Evolutionary conservation across 23 tunicate genomes (phyloP), one percentile per base, ranked within the genome.

Genomic region (Halocynthia aurantium): DNA sequence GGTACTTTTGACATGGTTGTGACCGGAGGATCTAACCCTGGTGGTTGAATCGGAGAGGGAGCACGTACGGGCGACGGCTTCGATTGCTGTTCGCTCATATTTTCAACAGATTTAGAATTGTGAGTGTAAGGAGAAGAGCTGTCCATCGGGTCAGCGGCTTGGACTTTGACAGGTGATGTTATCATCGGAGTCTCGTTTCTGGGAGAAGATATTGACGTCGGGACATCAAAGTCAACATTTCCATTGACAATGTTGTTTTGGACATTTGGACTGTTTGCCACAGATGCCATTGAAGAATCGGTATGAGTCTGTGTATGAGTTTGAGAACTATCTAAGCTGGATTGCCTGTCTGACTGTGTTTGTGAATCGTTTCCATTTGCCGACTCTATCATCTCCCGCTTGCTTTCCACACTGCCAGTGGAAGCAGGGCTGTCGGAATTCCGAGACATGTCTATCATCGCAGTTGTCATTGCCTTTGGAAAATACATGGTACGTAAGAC

Each of bases 141-240:
- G 8, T 74, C 78, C 78, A 74, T 74, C 13, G 78, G 64, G 63
- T 52, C 62, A 52, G 78, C 0, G 10, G 78, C 11, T 7, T 22
- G n/a, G 7, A 82, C 53, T 62, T 84, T 76, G 68, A 62, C 52
- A 15, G 96, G 85, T n/a, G 96, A 89, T 22, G 96, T 89, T 60
- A 89, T 80, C 85, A 89, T 84, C 9, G 96, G 83, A 8, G 85
- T 83, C 21, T 89, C 89, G 7, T 57, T 6, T 50, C 51, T 52
- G 13, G 76, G 53, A 13, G 57, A 10, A 8, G 70, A 8, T 5
- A 85, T 55, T 52, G 51, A 56, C 51, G 71, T 15, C 10, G 75
- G 8, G 17, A 61, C 80, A 8, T 22, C 52, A 17, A 71, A 81
- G 72, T 57, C 57, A 20, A 70, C 75, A 51, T 70, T 31, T 31